Base-by-base conservation (phyloP, 2,797 vertebrate genomes). In the Melanotaenia maccullochi region DNA sequence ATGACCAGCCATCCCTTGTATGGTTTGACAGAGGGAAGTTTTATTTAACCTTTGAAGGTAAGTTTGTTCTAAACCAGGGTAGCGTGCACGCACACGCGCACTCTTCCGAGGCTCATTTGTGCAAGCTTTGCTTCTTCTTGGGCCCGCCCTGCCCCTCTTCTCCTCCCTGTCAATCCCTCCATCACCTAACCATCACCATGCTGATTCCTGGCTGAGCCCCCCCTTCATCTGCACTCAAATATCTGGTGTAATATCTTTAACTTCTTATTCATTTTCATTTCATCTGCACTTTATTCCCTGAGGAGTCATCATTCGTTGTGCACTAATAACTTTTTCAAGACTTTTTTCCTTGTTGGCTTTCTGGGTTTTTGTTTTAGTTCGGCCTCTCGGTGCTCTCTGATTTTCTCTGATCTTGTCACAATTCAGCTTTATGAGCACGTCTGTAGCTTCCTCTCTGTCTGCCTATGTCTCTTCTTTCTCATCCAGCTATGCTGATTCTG, bases 11-110 rank as follows among this genome's bases (percentile, higher is more conserved):
- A 95, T 99, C 97, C 96, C 97, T 99, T 96, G 97, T 99, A 93
- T 98, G 97, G 97, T 99, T 98, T 99, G 97, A 99, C 97, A 96
- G 97, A 97, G 98, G 97, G 96, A 99, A 98, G 96, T 99, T 99
- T 98, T 99, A 99, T 99, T 99, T 99, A 97, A 99, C 98, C 92
- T 99, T 99, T 93, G 97, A 99, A 98, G 98, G 97, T 99, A 98
- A 99, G 97, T 99, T 94, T 88, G 90, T 84, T 89, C 76, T 79
- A 75, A 79, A 88, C 71, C 79, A 94, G 90, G 90, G 87, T 84
- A 95, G 95, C 30, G 73, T 65, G 66, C 73, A 83, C 85, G 71
- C 79, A 74, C 81, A 75, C 81, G 73, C 78, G 70, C 78, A 77
- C 83, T 69, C 68, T 82, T 73, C 62, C 4, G 68, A 84, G 85